Base-by-base conservation (phyloP, 2,888 invertebrate genomes). In the Lasioglossum villosulum region DNA sequence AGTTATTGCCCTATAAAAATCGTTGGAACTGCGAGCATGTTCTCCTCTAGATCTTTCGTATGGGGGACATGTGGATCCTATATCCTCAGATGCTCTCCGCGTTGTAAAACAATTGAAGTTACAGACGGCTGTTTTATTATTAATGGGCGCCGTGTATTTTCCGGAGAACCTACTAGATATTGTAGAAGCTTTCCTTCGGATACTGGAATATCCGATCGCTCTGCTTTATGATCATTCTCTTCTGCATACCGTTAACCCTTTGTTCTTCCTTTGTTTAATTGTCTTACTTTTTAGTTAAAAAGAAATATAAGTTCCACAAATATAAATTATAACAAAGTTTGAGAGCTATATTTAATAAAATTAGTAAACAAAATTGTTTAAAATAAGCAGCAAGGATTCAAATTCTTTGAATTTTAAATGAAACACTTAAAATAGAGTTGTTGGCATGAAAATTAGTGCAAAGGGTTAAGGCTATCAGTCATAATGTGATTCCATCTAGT, bases 1-100 rank as follows among this genome's bases (percentile, higher is more conserved):
- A 63, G 66, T 34, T 34, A 66, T 66, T 37, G 34, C 23, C 10
- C 66, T 34, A 66, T 66, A 66, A 66, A 66, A 66, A 66, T 66
- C 30, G 19, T 37, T 23, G 30, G 34, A 66, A 66, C 66, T 66
- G 8, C 19, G 66, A 19, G 19, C 23, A 8, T 34, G 10, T 66
- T 37, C 66, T 66, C 2, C 23, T 10, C 34, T 37, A 19, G 23
- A 37, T 63, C 63, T 30, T 14, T 63, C 30, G 30, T 30, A 16
- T 10, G 30, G 14, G 14, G 30, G 34, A 23, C 66, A 34, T 23
- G 66, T 37, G 30, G 34, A 19, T 34, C 34, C 19, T 34, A 34
- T 19, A 19, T 66, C 34, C 10, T 66, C 34, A 2, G 66, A 34
- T 30, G 45, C 14, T 19, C 23, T 19, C 30, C 34, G 34, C 34